Evolutionary conservation across 2,888 invertebrate genomes (phyloP).

Genomic region (Aleiodes testaceus): DNA sequence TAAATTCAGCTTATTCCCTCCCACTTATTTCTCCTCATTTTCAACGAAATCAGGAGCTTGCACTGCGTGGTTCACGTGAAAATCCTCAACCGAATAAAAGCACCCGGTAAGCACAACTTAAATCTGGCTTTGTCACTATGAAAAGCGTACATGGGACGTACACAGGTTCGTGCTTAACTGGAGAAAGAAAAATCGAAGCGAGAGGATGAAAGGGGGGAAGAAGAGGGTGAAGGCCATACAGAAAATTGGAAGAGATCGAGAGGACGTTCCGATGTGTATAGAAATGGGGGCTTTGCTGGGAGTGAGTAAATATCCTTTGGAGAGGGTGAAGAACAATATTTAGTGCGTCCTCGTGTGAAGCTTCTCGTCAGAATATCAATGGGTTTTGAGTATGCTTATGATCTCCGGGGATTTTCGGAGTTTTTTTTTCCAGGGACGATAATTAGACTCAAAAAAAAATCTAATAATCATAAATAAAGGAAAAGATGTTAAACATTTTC

Average conservation of each 20-base stretch:
- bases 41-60: conserved; percentile 51
- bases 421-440: background rate
- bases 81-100: conserved; percentile 52
- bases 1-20: conserved; percentile 19
- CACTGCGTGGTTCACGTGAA: conserved; percentile 47
- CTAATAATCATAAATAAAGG: too few relatives aligned
- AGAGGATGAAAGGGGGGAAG: background rate
- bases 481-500: too few relatives aligned
- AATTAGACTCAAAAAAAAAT: too few relatives aligned
- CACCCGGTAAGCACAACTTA: conserved; percentile 60
- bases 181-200: background rate
- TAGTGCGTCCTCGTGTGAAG: conserved; percentile 54
- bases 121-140: conserved; percentile 65
- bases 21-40: conserved; percentile 13
- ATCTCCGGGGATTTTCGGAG: background rate
- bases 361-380: conserved; percentile 49
- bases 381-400: background rate
- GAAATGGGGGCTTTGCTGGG: conserved; percentile 43
- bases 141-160: conserved; percentile 41
- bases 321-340: conserved; percentile 53
- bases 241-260: conserved; percentile 23
- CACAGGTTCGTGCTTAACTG: conserved; percentile 34
- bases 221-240: conserved; percentile 29
- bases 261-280: conserved; percentile 31
- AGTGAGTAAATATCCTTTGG: conserved; percentile 34